Percentiles rank a stretch among this genome's conserved stretches.
phyloP scores from a whole-genome alignment of 2,113 vertebrate genomes.

The Amphiprion ocellaris region DNA sequence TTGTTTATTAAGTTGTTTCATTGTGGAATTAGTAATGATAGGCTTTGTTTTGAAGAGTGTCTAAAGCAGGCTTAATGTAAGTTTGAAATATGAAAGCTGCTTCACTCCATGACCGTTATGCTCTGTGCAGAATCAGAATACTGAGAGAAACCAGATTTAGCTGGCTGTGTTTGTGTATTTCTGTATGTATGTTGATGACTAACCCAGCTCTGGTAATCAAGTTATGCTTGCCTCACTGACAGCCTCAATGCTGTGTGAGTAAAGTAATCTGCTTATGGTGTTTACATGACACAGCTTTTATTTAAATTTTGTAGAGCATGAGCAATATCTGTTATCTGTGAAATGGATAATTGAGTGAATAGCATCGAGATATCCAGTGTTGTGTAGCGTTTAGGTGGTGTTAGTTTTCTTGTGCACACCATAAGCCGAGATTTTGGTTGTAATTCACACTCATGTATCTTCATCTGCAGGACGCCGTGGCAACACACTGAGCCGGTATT shows the following conservation, averaged over 20 bases:
- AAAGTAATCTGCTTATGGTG: neutral
- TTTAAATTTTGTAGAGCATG: neutral
- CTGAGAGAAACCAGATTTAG: slow-evolving; percentile 13
- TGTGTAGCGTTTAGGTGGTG: neutral
- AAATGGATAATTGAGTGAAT: slow-evolving; percentile 1
- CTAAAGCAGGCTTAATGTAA: neutral
- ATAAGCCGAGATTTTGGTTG: slow-evolving; percentile 5
- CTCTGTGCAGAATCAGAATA: neutral
- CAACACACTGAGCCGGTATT: neutral
- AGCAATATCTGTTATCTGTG: neutral
- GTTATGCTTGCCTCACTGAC: neutral
- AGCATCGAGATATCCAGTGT: neutral
- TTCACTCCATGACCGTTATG: slow-evolving; percentile 16
- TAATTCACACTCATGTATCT: neutral
- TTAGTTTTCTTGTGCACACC: neutral
- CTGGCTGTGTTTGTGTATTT: neutral
- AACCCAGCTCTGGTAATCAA: neutral
- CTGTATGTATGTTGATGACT: neutral
- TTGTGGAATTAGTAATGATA: neutral
- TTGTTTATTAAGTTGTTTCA: neutral
- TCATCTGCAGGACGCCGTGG: neutral
- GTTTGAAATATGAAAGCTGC: slow-evolving; percentile 3
- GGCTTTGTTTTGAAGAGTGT: neutral
- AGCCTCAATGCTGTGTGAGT: too few relatives aligned
- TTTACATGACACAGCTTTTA: neutral